These are phyloP conservation scores for Oenanthe oenanthe DNA, from an alignment of 2,113 vertebrate species.

Conservation along the genomic window DNA sequence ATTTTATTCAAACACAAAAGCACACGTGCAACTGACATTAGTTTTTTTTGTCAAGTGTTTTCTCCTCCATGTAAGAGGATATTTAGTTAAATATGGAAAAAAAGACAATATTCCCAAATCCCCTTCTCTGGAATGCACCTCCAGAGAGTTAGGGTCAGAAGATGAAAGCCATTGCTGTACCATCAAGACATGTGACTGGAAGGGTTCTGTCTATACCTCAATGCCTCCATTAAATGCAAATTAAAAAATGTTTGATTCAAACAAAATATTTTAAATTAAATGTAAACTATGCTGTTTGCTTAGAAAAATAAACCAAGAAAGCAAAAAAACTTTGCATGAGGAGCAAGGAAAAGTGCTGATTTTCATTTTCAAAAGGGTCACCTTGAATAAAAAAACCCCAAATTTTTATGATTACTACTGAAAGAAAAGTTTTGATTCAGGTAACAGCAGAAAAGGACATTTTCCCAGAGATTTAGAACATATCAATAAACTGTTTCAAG, in stretches of 20 bases:
- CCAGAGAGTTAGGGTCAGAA: not conserved
- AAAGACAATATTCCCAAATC: not conserved
- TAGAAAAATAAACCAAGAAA: not conserved
- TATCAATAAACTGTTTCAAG: not conserved
- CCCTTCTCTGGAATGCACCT: not conserved
- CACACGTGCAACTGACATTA: accelerated
- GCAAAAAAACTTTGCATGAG: not conserved
- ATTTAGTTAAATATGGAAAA: not conserved
- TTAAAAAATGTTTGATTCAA: not conserved
- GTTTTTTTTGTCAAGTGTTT: not conserved
- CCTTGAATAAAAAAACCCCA: not conserved
- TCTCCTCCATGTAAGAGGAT: not conserved
- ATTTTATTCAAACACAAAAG: not conserved
- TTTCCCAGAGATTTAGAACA: not conserved
- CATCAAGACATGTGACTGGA: not conserved
- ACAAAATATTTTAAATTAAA: not conserved
- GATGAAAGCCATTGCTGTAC: not conserved
- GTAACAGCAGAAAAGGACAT: not conserved
- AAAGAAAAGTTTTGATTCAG: not conserved
- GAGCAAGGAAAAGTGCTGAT: not conserved
- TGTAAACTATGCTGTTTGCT: not conserved
- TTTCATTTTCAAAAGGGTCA: not conserved
- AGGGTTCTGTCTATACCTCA: not conserved
- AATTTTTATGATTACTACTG: not conserved
- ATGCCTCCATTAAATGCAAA: not conserved